Conservation (phyloP, 2,797 vertebrate species). For the Peromyscus aztecus region DNA sequence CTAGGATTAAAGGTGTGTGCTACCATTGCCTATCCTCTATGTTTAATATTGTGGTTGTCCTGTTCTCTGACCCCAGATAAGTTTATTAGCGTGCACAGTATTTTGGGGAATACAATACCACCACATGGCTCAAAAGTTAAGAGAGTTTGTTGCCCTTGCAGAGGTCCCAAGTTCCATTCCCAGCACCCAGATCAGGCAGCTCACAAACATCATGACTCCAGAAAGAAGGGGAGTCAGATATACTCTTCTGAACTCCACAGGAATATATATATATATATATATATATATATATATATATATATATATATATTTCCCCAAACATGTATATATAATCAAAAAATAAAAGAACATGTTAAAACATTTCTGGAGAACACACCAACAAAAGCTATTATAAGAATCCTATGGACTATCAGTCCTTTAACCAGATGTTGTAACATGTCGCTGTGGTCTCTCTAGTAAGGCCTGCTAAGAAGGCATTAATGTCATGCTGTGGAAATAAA, state of each 20-base stretch:
- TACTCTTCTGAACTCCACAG: neutral
- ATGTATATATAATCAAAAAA: neutral
- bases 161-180: neutral
- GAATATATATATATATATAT: neutral
- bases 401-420: neutral
- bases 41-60: too few species aligned
- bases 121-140: neutral
- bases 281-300: too few species aligned
- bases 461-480: neutral
- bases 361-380: neutral
- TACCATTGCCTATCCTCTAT: too few species aligned
- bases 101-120: too few species aligned
- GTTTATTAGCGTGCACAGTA: too few species aligned
- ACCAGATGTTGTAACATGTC: neutral
- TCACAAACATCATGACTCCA: neutral
- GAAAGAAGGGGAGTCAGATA: too few species aligned
- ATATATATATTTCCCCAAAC: neutral
- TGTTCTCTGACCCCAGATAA: too few species aligned
- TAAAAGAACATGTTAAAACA: neutral
- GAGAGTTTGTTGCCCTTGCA: neutral
- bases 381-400: neutral
- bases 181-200: neutral
- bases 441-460: neutral
- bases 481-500: neutral
- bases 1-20: too few species aligned